Percentiles rank a stretch among this genome's conserved stretches.
These are phyloP conservation scores for Xiphophorus couchianus DNA, from an alignment of 2,113 vertebrate genomes.

Conservation along the genomic window DNA sequence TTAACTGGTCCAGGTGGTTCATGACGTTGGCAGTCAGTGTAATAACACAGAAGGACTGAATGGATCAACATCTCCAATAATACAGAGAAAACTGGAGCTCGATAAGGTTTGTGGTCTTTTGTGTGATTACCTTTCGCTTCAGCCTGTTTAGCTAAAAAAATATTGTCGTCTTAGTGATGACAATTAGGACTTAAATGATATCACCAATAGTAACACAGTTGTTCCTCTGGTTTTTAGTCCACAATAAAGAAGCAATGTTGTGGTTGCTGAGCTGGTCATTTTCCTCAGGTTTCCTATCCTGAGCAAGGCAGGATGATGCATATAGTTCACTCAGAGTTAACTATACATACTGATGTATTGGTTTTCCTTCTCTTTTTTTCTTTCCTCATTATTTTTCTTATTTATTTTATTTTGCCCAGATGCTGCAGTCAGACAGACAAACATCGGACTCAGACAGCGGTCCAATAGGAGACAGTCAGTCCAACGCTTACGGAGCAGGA, in stretches of 20 bases:
- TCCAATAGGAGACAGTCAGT: conserved; percentile 57
- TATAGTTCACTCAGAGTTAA: not conserved
- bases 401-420: conserved; percentile 23
- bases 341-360: not conserved
- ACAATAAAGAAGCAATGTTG: conserved; percentile 47
- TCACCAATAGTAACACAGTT: conserved; percentile 52
- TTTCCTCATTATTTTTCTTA: not conserved
- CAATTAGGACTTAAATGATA: conserved; percentile 29
- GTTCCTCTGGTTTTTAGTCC: conserved; percentile 44
- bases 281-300: conserved; percentile 31
- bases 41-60: conserved; percentile 73
- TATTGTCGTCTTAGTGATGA: conserved; percentile 7
- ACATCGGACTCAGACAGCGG: conserved; percentile 75
- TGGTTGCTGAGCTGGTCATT: conserved; percentile 42
- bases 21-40: conserved; percentile 83
- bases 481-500: conserved; percentile 34
- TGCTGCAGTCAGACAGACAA: conserved; percentile 64
- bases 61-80: conserved; percentile 84
- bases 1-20: conserved; percentile 85
- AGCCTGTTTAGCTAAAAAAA: not conserved
- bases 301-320: conserved; percentile 4
- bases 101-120: conserved; percentile 85
- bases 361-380: not conserved
- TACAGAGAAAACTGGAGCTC: conserved; percentile 88
- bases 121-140: not conserved